These are phyloP conservation scores for Morus bassanus DNA, from an alignment of 2,797 vertebrate genomes.

Conservation along the genomic window DNA sequence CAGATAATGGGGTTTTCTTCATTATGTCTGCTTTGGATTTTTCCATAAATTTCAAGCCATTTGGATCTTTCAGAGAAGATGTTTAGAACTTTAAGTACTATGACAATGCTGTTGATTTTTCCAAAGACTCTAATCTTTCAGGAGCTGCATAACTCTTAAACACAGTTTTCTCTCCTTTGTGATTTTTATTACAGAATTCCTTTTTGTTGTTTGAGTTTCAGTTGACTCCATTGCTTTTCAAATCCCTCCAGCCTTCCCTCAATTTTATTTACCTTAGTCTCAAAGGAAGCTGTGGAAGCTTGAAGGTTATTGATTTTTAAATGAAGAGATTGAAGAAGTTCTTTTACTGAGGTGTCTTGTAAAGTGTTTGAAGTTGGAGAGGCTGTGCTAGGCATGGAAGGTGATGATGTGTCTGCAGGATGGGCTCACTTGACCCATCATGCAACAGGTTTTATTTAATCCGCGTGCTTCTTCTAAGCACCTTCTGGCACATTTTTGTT, in stretches of 20 bases:
- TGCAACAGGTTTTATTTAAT: not conserved
- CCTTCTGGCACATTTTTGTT: not conserved
- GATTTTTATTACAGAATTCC: conserved; percentile 42
- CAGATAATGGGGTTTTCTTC: not conserved
- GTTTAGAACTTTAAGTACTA: not conserved
- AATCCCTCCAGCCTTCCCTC: conserved; percentile 46
- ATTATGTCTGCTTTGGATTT: not conserved
- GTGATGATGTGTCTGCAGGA: not conserved
- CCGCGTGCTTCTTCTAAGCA: not conserved
- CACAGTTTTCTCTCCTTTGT: conserved; percentile 9
- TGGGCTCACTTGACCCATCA: not conserved
- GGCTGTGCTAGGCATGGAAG: not conserved
- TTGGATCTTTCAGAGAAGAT: not conserved
- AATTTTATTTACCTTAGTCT: conserved; percentile 64
- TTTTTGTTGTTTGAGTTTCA: conserved; percentile 61
- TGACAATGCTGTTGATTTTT: not conserved
- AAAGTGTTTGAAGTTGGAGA: not conserved
- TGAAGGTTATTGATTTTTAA: conserved; percentile 68
- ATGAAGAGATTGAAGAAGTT: conserved; percentile 57
- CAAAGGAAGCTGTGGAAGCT: conserved; percentile 47
- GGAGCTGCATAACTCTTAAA: conserved; percentile 19
- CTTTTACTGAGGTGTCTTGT: conserved; percentile 13
- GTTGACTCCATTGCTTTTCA: conserved; percentile 51
- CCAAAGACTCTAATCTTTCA: conserved; percentile 9
- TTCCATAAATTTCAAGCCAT: not conserved